Evolutionary conservation across 1,140 invertebrate species (phyloP).

Genomic region (Sycobia sp.): DNA sequence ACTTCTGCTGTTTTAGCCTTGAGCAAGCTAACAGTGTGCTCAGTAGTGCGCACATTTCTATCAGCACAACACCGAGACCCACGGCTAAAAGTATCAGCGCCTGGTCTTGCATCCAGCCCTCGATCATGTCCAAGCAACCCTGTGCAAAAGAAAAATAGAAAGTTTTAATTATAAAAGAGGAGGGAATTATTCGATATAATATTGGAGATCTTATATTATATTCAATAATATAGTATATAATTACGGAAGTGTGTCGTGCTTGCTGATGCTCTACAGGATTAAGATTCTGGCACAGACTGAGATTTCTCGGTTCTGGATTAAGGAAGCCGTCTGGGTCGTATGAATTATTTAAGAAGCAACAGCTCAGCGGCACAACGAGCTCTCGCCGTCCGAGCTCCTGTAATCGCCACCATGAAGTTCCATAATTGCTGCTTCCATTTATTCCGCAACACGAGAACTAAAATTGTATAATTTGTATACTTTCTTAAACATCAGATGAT

Average conservation of each 20-base stretch:
- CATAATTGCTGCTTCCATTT: conserved; percentile 77
- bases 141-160: conserved; percentile 42
- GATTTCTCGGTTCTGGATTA: conserved; percentile 76
- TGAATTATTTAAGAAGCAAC: conserved; percentile 73
- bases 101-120: conserved; percentile 79
- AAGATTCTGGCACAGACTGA: conserved; percentile 72
- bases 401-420: conserved; percentile 80
- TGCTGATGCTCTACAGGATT: conserved; percentile 66
- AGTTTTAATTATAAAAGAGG: background rate
- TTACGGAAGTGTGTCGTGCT: conserved; percentile 68
- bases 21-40: conserved; percentile 74
- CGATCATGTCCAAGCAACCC: conserved; percentile 74
- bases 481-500: no score
- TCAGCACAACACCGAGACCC: conserved; percentile 68
- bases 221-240: conserved; percentile 11
- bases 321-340: conserved; percentile 68
- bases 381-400: conserved; percentile 73
- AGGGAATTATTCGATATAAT: background rate
- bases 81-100: conserved; percentile 73
- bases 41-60: conserved; percentile 73
- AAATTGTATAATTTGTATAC: no score
- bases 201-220: no score
- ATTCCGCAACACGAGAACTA: conserved; percentile 86
- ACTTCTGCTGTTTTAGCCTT: conserved; percentile 52
- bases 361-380: conserved; percentile 77